phyloP scores from a whole-genome alignment of 2,797 vertebrate species.

The Antennarius maculatus region DNA sequence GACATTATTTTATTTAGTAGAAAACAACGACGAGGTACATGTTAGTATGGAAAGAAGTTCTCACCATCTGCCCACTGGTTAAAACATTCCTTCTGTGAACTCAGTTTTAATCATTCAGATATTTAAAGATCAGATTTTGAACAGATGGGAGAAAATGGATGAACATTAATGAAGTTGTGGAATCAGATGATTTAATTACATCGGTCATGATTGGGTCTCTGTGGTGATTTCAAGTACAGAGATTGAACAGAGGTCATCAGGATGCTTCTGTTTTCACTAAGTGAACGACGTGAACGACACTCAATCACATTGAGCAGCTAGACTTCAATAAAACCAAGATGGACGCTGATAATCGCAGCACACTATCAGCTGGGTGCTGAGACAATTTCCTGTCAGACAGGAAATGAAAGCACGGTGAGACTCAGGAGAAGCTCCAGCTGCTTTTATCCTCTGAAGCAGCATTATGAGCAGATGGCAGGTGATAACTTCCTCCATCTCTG shows the following conservation, averaged over 20 bases:
- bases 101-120: no score
- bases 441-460: conserved; percentile 69
- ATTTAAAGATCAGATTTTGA: no score
- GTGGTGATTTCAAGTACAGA: neutral
- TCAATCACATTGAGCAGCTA: conserved; percentile 33
- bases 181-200: no score
- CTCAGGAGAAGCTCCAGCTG: conserved; percentile 15
- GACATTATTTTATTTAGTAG: no score
- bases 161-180: no score
- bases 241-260: neutral
- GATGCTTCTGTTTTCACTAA: neutral
- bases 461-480: conserved; percentile 77
- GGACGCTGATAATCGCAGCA: conserved; percentile 61
- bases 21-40: no score
- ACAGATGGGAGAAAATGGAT: no score
- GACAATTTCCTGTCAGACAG: conserved; percentile 92
- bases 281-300: conserved; percentile 36
- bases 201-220: no score
- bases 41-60: conserved; percentile 41
- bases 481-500: conserved; percentile 59
- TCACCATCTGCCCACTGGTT: conserved; percentile 84
- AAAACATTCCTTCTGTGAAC: no score
- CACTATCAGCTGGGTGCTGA: conserved; percentile 73
- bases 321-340: conserved; percentile 66
- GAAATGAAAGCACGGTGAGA: conserved; percentile 90